Conservation (phyloP, 2,888 invertebrate species). For the Coleophora deauratella region DNA sequence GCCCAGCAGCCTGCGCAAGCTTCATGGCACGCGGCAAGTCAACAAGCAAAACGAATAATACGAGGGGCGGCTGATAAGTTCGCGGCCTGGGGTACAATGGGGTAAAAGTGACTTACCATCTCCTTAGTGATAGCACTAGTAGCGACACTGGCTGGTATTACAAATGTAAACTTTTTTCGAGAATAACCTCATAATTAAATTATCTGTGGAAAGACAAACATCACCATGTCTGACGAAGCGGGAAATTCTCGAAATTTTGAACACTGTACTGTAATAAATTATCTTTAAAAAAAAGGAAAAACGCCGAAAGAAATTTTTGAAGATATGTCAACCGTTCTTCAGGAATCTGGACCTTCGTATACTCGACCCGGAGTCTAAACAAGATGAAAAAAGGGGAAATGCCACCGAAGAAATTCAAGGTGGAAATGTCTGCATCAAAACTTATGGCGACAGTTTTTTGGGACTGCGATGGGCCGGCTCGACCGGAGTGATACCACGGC, state of each 20-base stretch:
- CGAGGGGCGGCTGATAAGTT: too few relatives aligned
- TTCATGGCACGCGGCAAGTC: conserved; percentile 82
- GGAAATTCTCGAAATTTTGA: conserved; percentile 17
- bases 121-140: background rate
- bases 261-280: too few relatives aligned
- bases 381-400: conserved; percentile 7
- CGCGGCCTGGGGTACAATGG: too few relatives aligned
- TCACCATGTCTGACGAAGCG: background rate
- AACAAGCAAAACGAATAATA: too few relatives aligned
- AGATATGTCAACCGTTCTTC: conserved; percentile 17
- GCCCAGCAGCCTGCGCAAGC: conserved; percentile 81
- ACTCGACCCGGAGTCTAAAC: conserved; percentile 7
- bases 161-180: background rate
- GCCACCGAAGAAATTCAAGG: conserved; percentile 9
- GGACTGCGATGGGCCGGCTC: too few relatives aligned
- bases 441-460: conserved; percentile 5
- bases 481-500: too few relatives aligned
- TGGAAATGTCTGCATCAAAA: conserved; percentile 3
- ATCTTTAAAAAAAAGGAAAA: too few relatives aligned
- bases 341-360: conserved; percentile 5
- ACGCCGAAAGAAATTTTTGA: conserved; percentile 14
- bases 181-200: background rate
- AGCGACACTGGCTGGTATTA: background rate
- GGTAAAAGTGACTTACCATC: too few relatives aligned
- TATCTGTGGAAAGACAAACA: background rate